Percentiles rank a stretch among this genome's conserved stretches.
phyloP scores from a whole-genome alignment of 2,888 invertebrate genomes.

The Myathropa florea region DNA sequence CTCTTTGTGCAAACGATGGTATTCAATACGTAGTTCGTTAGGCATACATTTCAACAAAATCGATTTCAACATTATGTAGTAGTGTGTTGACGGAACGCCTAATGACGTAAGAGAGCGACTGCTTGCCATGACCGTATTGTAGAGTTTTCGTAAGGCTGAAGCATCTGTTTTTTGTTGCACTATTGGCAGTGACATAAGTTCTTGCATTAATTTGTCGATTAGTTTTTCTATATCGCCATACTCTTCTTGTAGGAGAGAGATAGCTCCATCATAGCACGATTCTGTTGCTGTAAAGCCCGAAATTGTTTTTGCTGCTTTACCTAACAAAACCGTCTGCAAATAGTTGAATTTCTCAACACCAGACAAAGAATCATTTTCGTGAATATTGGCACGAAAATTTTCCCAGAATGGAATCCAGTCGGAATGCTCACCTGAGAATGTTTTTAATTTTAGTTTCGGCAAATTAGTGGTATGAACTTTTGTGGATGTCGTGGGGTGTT shows the following conservation, averaged over 20 bases:
- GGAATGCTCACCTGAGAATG: not conserved
- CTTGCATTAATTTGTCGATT: slow-evolving; percentile 25
- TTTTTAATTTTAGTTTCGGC: not conserved
- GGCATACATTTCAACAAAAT: slow-evolving; percentile 1
- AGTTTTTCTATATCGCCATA: slow-evolving; percentile 28
- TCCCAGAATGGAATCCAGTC: not conserved
- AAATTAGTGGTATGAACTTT: not conserved
- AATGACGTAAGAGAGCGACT: slow-evolving; percentile 18
- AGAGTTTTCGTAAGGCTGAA: not conserved
- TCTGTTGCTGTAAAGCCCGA: slow-evolving; percentile 23
- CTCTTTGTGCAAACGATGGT: slow-evolving; percentile 1
- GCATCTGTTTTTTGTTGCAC: slow-evolving; percentile 2
- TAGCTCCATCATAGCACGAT: slow-evolving; percentile 32
- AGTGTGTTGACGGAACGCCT: slow-evolving; percentile 21
- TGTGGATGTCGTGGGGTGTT: not conserved
- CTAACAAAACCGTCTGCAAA: slow-evolving; percentile 24
- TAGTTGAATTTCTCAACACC: slow-evolving; percentile 36
- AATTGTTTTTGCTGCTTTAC: slow-evolving; percentile 24
- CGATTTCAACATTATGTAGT: slow-evolving; percentile 16
- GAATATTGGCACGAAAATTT: not conserved
- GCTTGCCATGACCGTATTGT: not conserved
- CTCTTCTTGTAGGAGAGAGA: slow-evolving; percentile 28
- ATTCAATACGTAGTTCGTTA: not conserved
- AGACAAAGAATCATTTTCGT: slow-evolving; percentile 13
- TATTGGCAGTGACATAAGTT: not conserved